A percentile compares a stretch with the other conserved stretches of the same genome.
These are phyloP conservation scores for Xiphophorus maculatus DNA, from an alignment of 2,113 vertebrate species.

Conservation along the genomic window DNA sequence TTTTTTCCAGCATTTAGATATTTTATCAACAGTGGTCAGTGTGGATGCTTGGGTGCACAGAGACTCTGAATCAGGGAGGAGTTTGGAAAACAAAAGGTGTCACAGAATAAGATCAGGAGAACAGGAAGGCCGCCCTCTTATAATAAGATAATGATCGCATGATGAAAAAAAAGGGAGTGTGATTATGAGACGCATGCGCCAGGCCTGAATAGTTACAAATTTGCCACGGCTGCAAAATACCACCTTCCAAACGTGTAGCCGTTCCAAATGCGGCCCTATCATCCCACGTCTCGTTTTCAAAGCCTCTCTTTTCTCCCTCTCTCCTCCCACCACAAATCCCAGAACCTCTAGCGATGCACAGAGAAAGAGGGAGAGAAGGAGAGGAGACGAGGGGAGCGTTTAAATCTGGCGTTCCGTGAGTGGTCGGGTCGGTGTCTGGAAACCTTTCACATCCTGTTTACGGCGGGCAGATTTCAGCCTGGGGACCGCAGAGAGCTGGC, in stretches of 20 bases:
- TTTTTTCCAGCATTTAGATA: conserved; percentile 67
- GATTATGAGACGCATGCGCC: conserved; percentile 62
- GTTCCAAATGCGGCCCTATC: conserved; percentile 74
- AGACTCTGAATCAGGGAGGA: conserved; percentile 38
- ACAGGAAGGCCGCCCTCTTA: conserved; percentile 35
- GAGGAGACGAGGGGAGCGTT: conserved; percentile 72
- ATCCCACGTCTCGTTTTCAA: conserved; percentile 75
- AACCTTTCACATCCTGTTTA: conserved; percentile 87
- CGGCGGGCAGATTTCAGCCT: conserved; percentile 76
- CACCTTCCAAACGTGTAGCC: conserved; percentile 68
- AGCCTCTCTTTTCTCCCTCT: conserved; percentile 76
- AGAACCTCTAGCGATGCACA: conserved; percentile 65
- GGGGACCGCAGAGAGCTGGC: conserved; percentile 77
- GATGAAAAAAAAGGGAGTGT: conserved; percentile 54
- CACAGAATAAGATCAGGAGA: conserved; percentile 52
- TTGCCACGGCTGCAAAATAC: conserved; percentile 75
- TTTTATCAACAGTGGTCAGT: conserved; percentile 69
- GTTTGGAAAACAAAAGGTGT: conserved; percentile 63
- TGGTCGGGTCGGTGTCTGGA: conserved; percentile 80
- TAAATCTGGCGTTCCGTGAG: conserved; percentile 82
- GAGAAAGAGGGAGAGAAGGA: conserved; percentile 39
- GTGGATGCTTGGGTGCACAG: conserved; percentile 57
- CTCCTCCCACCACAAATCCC: conserved; percentile 80
- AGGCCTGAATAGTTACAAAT: conserved; percentile 75
- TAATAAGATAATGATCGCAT: conserved; percentile 51